These are phyloP conservation scores for Champsocephalus esox DNA, from an alignment of 2,797 vertebrate species.

Conservation along the genomic window DNA sequence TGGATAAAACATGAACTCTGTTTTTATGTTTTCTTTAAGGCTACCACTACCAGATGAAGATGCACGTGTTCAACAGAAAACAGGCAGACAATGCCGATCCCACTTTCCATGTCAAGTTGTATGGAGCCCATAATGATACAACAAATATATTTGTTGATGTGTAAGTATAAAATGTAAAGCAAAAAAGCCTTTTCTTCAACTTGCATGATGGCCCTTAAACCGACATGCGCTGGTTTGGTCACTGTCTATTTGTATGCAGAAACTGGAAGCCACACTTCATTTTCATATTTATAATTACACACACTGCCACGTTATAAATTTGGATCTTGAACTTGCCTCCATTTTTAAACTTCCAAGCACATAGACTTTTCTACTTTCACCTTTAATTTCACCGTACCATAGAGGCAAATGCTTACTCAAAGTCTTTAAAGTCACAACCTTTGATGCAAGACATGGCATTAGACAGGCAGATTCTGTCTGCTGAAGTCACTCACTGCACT, in stretches of 20 bases:
- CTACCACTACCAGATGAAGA: slow-evolving; percentile 98
- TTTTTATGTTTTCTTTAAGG: slow-evolving; percentile 72
- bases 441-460: too few relatives aligned
- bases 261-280: neutral
- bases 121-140: slow-evolving; percentile 87
- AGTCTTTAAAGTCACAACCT: neutral
- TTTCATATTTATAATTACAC: neutral
- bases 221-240: neutral
- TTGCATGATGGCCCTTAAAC: neutral
- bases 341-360: slow-evolving; percentile 11
- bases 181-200: neutral
- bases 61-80: slow-evolving; percentile 94
- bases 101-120: slow-evolving; percentile 88
- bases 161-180: slow-evolving; percentile 82
- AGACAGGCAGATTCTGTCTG: neutral
- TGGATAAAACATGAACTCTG: slow-evolving; percentile 16
- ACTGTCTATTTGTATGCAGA: neutral
- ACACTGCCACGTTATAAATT: neutral
- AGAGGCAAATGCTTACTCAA: neutral
- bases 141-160: slow-evolving; percentile 85
- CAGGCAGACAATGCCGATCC: slow-evolving; percentile 83
- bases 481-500: neutral
- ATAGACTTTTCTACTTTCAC: too few relatives aligned
- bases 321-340: slow-evolving; percentile 23
- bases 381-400: slow-evolving; percentile 11